Base-by-base conservation (phyloP, 2,888 invertebrate genomes). In the Conchocele bisecta region DNA sequence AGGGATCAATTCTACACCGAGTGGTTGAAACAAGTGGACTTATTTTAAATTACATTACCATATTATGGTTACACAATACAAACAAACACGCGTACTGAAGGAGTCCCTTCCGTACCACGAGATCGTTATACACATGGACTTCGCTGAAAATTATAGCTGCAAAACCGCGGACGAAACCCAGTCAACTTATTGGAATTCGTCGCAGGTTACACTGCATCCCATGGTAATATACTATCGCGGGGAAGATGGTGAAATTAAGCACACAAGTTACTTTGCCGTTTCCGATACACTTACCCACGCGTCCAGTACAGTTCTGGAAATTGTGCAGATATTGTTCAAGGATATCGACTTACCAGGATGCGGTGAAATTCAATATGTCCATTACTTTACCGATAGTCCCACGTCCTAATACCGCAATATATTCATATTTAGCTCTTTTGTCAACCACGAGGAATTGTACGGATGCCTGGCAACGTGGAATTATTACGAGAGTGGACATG, bases 91-190 rank as follows among this genome's bases (percentile, higher is more conserved):
- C 7, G 26, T 48, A 7, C 48, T 71, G 24, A 71, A 71, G 41
- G 65, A 71, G 15, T 41, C 53, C 28, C 44, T 71, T 20, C 71
- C 65, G 22, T 3, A 29, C n/a, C 13, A 65, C 33, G 46, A 64
- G 20, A 24, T 69, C 1, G 41, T 79, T 22, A 50, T 78, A 6
- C 72, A 78, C 11, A 76, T 79, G 69, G 79, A 77, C 42, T 79
- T 79, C 37, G 69, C 71, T 7, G 79, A 79, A 51, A 79, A 78
- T 41, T 79, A 79, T 68, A 48, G 39, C 26, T 79, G 76, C 42
- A 69, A 59, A 35, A 35, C 60, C 1, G 65, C 58, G 9, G 70
- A 79, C 3, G 69, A 77, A 53, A 51, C 77, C 11, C 67, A 69
- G 51, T 50, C 51, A 28, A 72, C 78, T 3, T 66, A 71, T 64